Evolutionary conservation across 2,113 vertebrate species (phyloP).

Genomic region (Melanotaenia duboulayi): DNA sequence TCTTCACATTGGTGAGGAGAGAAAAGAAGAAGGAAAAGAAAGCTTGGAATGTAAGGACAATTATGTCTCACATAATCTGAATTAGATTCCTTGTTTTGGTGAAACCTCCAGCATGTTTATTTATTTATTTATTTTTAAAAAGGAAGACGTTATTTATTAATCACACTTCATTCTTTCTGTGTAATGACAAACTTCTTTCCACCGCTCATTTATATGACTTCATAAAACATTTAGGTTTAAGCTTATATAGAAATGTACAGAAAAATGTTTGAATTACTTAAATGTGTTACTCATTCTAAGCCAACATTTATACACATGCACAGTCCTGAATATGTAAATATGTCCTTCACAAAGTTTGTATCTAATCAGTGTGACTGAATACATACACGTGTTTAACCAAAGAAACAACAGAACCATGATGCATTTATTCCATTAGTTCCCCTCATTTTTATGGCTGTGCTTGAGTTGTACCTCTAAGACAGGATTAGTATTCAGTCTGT

Average conservation of each 20-base stretch:
- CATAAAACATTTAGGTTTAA: not conserved
- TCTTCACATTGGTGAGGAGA: not conserved
- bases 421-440: slow-evolving; percentile 30
- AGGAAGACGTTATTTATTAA: too few relatives aligned
- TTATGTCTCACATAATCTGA: not conserved
- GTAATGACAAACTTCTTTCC: not conserved
- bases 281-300: not conserved
- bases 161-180: too few relatives aligned
- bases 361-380: not conserved
- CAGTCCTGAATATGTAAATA: not conserved
- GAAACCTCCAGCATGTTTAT: not conserved
- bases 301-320: not conserved
- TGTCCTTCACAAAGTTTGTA: not conserved
- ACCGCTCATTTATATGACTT: not conserved
- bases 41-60: not conserved
- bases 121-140: not conserved
- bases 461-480: slow-evolving; percentile 2
- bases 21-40: not conserved
- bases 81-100: not conserved
- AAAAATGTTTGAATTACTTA: not conserved
- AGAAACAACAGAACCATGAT: not conserved
- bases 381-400: not conserved
- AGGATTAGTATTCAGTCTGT: slow-evolving; percentile 54
- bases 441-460: not conserved
- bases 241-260: not conserved